These are phyloP conservation scores for Ardeotis arabs DNA, from an alignment of 2,113 vertebrate genomes.

Conservation along the genomic window DNA sequence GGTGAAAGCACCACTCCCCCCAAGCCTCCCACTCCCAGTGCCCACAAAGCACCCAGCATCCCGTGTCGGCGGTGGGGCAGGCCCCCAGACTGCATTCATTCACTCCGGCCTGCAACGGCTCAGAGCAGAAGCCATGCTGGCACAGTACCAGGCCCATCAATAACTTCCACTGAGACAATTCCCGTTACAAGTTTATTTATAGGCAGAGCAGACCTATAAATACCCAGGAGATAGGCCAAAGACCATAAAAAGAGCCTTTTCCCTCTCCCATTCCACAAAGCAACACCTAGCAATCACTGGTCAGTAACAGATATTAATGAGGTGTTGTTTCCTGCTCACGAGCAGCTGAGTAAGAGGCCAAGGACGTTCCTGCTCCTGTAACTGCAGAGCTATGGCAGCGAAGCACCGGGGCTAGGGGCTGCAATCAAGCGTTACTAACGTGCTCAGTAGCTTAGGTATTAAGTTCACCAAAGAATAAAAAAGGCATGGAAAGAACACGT, in stretches of 20 bases:
- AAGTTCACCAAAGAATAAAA: constrained; percentile 46
- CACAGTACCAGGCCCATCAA: not conserved
- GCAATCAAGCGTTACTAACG: not conserved
- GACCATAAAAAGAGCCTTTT: not conserved
- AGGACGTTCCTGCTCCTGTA: not conserved
- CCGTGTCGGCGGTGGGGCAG: accelerated
- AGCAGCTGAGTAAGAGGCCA: not conserved
- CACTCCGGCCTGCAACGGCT: not conserved
- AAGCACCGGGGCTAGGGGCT: not conserved
- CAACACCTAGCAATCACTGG: not conserved
- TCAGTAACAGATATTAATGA: constrained; percentile 6
- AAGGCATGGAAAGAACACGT: constrained; percentile 18
- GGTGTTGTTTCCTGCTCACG: not conserved
- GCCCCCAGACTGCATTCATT: accelerated
- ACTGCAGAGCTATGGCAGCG: not conserved
- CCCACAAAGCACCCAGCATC: not conserved
- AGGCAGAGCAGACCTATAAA: not conserved
- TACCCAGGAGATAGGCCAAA: not conserved
- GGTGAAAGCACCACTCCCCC: not conserved
- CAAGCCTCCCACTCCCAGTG: no score
- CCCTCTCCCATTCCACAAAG: not conserved
- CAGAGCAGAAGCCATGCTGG: not conserved
- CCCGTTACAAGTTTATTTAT: not conserved
- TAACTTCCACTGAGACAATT: not conserved
- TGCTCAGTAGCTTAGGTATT: constrained; percentile 22